phyloP scores from a whole-genome alignment of 2,113 vertebrate species.

The Lagenorhynchus albirostris region DNA sequence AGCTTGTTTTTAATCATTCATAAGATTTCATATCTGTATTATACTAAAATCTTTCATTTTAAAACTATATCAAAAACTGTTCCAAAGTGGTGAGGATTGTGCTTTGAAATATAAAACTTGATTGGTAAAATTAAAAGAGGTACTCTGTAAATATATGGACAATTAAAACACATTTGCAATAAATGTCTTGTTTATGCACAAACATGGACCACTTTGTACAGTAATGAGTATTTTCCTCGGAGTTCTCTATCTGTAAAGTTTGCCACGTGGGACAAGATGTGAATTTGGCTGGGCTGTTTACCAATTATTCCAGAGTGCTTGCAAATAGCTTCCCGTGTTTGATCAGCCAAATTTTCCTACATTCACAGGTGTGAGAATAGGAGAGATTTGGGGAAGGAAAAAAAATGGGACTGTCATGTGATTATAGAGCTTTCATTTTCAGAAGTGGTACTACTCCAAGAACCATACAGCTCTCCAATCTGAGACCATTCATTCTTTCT shows the following conservation, averaged over 20 bases:
- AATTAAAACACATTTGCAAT: constrained; percentile 17
- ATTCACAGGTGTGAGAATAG: neutral
- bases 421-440: neutral
- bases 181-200: constrained; percentile 30
- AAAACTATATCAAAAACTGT: constrained; percentile 4
- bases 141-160: neutral
- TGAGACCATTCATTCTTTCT: neutral
- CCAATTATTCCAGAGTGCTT: neutral
- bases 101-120: constrained; percentile 30
- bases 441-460: neutral
- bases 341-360: neutral
- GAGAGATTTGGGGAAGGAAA: neutral
- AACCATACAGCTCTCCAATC: neutral
- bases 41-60: constrained; percentile 10
- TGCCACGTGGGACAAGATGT: neutral
- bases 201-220: neutral
- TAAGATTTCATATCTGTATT: neutral
- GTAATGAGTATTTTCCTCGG: neutral
- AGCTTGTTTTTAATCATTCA: neutral
- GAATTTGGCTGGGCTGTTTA: neutral
- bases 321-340: neutral
- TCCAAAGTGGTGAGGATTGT: constrained; percentile 1
- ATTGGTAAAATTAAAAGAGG: constrained; percentile 6
- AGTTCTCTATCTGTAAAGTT: neutral
- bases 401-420: neutral